These are phyloP conservation scores for Mercenaria mercenaria DNA, from an alignment of 1,140 invertebrate species.

Conservation along the genomic window DNA sequence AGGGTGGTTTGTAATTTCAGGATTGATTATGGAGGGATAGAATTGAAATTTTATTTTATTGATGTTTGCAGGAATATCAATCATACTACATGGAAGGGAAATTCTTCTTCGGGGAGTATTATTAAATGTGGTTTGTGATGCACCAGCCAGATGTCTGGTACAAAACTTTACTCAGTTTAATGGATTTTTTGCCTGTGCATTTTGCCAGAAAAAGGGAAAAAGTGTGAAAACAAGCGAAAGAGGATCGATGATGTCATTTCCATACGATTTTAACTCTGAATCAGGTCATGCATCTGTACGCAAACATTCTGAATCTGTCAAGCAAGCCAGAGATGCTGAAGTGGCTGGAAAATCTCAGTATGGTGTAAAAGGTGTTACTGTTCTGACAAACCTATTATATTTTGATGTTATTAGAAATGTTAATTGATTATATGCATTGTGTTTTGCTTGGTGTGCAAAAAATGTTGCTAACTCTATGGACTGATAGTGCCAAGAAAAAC, in stretches of 20 bases:
- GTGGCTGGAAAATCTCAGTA: background rate
- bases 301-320: background rate
- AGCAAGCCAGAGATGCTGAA: background rate
- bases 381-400: background rate
- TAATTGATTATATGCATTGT: constrained; percentile 42
- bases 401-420: constrained; percentile 18
- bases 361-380: constrained; percentile 42
- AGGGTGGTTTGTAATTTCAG: too few species aligned
- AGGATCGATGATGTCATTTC: background rate
- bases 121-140: background rate
- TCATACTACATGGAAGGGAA: background rate
- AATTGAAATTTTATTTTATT: too few species aligned
- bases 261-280: background rate
- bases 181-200: background rate
- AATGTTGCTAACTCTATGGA: constrained; percentile 49
- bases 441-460: constrained; percentile 15
- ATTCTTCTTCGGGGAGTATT: background rate
- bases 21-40: too few species aligned
- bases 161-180: constrained; percentile 5
- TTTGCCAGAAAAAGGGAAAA: background rate
- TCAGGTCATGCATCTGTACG: background rate
- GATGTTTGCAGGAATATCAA: background rate
- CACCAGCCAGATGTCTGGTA: background rate
- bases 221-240: background rate
- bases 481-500: constrained; percentile 19